Evolutionary conservation across 2,797 vertebrate genomes (phyloP).

Genomic region (Myotis vivesi): DNA sequence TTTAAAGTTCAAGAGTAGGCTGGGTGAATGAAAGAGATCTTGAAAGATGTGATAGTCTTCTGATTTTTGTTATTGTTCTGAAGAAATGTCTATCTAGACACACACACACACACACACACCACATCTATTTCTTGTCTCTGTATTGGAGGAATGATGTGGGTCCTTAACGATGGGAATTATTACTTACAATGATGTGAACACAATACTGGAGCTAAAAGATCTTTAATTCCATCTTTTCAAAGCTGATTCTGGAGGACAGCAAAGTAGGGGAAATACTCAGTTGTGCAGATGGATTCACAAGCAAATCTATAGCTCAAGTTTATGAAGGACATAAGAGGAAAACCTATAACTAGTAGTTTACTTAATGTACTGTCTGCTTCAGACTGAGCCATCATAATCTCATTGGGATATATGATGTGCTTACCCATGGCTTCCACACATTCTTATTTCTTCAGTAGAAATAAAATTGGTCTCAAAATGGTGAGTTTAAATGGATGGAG

Average conservation of each 20-base stretch:
- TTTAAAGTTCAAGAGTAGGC: background rate
- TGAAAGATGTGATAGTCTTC: background rate
- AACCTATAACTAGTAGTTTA: background rate
- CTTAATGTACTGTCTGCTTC: background rate
- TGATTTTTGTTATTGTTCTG: background rate
- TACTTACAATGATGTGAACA: background rate
- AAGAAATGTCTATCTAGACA: background rate
- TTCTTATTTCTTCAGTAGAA: background rate
- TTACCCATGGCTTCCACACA: background rate
- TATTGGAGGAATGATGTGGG: background rate
- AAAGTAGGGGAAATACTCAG: background rate
- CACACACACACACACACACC: background rate
- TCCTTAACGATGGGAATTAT: background rate
- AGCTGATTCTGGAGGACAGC: background rate
- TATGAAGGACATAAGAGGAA: background rate
- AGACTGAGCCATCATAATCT: background rate
- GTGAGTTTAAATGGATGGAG: background rate
- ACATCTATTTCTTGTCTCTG: background rate
- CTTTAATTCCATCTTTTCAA: slow-evolving; percentile 52
- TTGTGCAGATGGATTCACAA: background rate
- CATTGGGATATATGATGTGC: background rate
- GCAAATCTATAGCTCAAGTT: background rate
- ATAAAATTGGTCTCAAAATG: background rate
- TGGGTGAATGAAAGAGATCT: background rate
- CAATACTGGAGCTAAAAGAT: background rate